Evolutionary conservation across 2,797 vertebrate genomes (phyloP), one percentile per base, ranked within the genome.

Genomic region (Onychomys torridus): DNA sequence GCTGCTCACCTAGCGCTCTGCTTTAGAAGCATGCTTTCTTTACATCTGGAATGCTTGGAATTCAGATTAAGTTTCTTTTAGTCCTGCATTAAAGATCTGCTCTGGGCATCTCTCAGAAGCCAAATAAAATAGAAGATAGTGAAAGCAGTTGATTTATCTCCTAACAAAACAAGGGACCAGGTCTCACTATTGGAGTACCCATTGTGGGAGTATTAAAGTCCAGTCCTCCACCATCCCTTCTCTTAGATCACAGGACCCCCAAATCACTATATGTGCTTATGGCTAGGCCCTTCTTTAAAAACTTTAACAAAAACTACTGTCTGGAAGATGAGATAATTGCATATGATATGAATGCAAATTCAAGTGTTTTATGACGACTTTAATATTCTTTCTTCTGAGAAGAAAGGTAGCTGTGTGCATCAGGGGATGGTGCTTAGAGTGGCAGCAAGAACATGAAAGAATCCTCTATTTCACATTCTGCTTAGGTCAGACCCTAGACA

Each of bases 1-100:
- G 77, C 90, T 57, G 9, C 79, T 89, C 29, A 27, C 6, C 23
- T 21, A 34, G 14, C n/a, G 73, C 82, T 91, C 77, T 71, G 87
- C 57, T 73, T 90, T 67, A 12, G 25, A 73, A 75, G 61, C 93
- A 34, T 83, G 61, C 86, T 43, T 37, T 90, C 85, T 94, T 95
- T 77, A 79, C 25, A 61, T 29, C 12, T 12, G 67, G 67, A 97
- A 94, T 88, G 90, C 61, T 76, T 73, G 92, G 87, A 96, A 96
- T 94, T 84, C 85, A 79, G 79, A 27, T 93, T 95, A 46, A 81
- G 59, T 94, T 96, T 85, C 71, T 5, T n/a, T 91, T 61, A 40
- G 82, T 65, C 65, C 52, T 86, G 65, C 12, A 94, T 92, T 77
- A 95, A 92, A 90, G 88, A 81, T 40, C 13, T 94, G 90, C 59